phyloP scores from a whole-genome alignment of 1,140 invertebrate species.

The Pseudomyrmex gracilis region DNA sequence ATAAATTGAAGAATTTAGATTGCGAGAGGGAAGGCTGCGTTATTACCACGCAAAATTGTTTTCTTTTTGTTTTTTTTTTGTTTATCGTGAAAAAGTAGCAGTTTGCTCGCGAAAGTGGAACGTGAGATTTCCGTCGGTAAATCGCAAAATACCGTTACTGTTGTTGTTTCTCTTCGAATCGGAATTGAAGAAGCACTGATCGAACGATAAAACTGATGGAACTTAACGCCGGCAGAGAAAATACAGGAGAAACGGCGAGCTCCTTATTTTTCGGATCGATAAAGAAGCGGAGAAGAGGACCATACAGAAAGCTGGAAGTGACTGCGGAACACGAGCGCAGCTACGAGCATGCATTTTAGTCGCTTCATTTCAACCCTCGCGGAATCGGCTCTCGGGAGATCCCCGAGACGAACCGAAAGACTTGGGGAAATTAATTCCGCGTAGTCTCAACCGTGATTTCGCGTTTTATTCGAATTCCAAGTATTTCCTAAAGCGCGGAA shows the following conservation, averaged over 20 bases:
- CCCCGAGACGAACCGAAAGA: constrained; percentile 53
- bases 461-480: constrained; percentile 21
- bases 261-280: constrained; percentile 39
- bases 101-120: background rate
- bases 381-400: background rate
- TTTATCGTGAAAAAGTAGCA: background rate
- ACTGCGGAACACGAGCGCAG: constrained; percentile 67
- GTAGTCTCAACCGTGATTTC: background rate
- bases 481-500: constrained; percentile 9
- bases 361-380: constrained; percentile 76
- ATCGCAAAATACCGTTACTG: constrained; percentile 38
- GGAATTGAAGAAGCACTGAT: constrained; percentile 34
- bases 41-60: too few species aligned
- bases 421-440: constrained; percentile 68
- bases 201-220: constrained; percentile 55
- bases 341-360: constrained; percentile 79
- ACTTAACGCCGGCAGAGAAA: constrained; percentile 55
- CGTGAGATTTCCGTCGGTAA: background rate
- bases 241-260: constrained; percentile 41
- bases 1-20: background rate
- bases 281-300: constrained; percentile 57
- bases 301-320: constrained; percentile 53
- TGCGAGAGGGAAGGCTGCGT: too few species aligned
- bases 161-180: constrained; percentile 18
- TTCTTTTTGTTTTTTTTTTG: too few species aligned